These are phyloP conservation scores for Pandemis cinnamomeana DNA, from an alignment of 2,888 invertebrate species.

Conservation along the genomic window DNA sequence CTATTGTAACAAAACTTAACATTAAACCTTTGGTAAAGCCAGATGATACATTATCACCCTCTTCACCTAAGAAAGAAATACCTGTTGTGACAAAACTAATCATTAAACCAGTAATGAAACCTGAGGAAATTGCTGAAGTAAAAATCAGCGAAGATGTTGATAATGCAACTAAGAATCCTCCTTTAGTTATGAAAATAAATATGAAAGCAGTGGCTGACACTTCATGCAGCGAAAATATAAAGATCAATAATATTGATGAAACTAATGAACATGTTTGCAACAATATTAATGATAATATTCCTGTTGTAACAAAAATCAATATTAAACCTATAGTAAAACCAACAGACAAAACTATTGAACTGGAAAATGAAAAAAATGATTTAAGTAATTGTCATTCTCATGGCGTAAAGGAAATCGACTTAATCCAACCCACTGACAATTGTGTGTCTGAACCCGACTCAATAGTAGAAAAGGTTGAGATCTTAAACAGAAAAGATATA, in stretches of 20 bases:
- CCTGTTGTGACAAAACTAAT: slow-evolving; percentile 76
- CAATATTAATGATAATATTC: slow-evolving; percentile 57
- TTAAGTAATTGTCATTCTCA: slow-evolving; percentile 33
- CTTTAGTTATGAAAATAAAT: slow-evolving; percentile 78
- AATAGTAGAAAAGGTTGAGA: slow-evolving; percentile 37
- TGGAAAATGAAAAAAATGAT: slow-evolving; percentile 18
- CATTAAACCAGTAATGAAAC: slow-evolving; percentile 81
- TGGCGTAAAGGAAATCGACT: slow-evolving; percentile 31
- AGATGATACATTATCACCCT: slow-evolving; percentile 61
- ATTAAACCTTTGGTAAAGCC: slow-evolving; percentile 76
- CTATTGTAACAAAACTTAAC: slow-evolving; percentile 74
- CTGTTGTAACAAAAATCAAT: slow-evolving; percentile 63
- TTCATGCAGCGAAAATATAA: slow-evolving; percentile 56
- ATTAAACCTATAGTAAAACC: slow-evolving; percentile 66
- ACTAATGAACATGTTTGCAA: slow-evolving; percentile 58
- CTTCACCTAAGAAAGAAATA: slow-evolving; percentile 73
- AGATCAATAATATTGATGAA: slow-evolving; percentile 52
- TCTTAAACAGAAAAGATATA: slow-evolving; percentile 31
- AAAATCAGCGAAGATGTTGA: slow-evolving; percentile 58
- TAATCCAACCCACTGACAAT: slow-evolving; percentile 30
- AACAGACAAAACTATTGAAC: slow-evolving; percentile 42
- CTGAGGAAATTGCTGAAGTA: slow-evolving; percentile 60
- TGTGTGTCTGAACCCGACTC: slow-evolving; percentile 41
- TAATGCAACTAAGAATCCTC: slow-evolving; percentile 70
- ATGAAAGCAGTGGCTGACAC: slow-evolving; percentile 70